Evolutionary conservation across 2,888 invertebrate species (phyloP).

Genomic region (Aspidiotus destructor): DNA sequence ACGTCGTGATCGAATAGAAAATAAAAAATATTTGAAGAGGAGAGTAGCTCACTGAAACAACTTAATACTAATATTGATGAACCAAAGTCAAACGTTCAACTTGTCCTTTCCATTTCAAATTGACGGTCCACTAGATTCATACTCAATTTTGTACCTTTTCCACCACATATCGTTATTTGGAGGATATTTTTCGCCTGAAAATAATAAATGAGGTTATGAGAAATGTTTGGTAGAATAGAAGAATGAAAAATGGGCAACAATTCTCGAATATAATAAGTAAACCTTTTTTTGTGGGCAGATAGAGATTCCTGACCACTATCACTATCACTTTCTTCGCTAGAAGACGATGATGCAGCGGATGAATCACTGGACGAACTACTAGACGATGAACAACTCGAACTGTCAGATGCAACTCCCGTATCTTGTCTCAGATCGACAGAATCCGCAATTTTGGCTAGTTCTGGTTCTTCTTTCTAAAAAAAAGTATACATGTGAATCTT

Average conservation of each 20-base stretch:
- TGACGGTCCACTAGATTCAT: too few species aligned
- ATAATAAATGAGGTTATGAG: neutral
- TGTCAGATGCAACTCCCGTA: constrained; percentile 88
- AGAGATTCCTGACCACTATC: constrained; percentile 80
- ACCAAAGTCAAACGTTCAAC: too few species aligned
- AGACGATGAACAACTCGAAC: constrained; percentile 71
- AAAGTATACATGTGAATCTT: neutral
- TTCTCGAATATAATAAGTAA: constrained; percentile 25
- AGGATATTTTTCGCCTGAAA: constrained; percentile 18
- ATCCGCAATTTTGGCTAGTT: constrained; percentile 67
- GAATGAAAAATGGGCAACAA: neutral
- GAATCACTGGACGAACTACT: constrained; percentile 60
- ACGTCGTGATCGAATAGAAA: too few species aligned
- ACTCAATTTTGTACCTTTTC: too few species aligned
- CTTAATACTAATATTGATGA: too few species aligned
- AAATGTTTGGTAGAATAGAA: neutral
- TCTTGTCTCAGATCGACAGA: constrained; percentile 73
- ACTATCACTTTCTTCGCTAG: constrained; percentile 51
- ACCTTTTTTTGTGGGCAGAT: constrained; percentile 71
- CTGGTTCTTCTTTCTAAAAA: constrained; percentile 57
- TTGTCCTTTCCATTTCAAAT: too few species aligned
- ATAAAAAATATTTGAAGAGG: too few species aligned
- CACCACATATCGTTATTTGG: neutral
- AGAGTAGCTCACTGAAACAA: too few species aligned
- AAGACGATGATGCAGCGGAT: constrained; percentile 41